A percentile compares a stretch with the other conserved stretches of the same genome.
Evolutionary conservation across 2,888 invertebrate species (phyloP).

Genomic region (Agrilus mali): DNA sequence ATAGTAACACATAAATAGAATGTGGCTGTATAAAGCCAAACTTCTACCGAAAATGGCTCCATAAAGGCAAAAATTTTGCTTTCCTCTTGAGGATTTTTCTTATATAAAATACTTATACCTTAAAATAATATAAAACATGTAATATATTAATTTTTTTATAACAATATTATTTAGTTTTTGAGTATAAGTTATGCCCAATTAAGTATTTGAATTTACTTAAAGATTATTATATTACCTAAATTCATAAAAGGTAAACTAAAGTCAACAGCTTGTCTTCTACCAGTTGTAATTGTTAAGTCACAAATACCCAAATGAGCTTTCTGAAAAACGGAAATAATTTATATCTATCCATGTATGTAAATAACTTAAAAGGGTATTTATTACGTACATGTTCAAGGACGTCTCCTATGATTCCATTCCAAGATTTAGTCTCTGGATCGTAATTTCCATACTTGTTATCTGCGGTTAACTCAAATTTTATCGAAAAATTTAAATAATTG

Average conservation of each 20-base stretch:
- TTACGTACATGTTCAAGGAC: conserved; percentile 55
- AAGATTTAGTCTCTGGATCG: conserved; percentile 53
- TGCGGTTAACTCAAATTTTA: conserved; percentile 54
- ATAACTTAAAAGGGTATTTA: not conserved
- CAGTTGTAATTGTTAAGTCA: conserved; percentile 89
- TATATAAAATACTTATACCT: conserved; percentile 67
- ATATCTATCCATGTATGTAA: too few species aligned
- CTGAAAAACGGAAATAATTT: conserved; percentile 38
- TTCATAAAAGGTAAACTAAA: conserved; percentile 98
- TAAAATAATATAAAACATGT: conserved; percentile 1
- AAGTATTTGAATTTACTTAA: conserved; percentile 7
- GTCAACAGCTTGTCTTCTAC: conserved; percentile 74
- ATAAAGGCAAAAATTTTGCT: conserved; percentile 48
- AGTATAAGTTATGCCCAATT: not conserved
- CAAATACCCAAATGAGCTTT: conserved; percentile 91
- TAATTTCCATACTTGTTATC: conserved; percentile 58
- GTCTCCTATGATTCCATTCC: conserved; percentile 67
- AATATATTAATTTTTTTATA: not conserved
- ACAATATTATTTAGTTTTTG: not conserved
- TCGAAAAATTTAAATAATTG: conserved; percentile 41
- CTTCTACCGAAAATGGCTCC: conserved; percentile 71
- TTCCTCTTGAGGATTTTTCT: conserved; percentile 57
- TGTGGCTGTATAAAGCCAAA: conserved; percentile 82
- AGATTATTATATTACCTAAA: conserved; percentile 44
- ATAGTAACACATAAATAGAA: conserved; percentile 75